These are phyloP conservation scores for Amiota mariae DNA, from an alignment of 2,888 invertebrate genomes.

Conservation along the genomic window DNA sequence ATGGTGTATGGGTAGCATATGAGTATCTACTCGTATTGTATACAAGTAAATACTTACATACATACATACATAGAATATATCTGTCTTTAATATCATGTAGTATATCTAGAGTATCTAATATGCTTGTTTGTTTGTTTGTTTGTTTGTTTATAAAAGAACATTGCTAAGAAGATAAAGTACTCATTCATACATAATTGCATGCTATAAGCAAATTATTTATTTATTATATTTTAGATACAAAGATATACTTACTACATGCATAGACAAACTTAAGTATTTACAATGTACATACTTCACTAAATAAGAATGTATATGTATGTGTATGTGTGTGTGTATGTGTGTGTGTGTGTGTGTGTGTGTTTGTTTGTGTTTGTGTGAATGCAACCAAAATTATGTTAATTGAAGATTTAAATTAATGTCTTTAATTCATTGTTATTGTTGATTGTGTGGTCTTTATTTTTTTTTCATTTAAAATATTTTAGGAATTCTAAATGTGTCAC, in stretches of 20 bases:
- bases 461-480: not conserved
- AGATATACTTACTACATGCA: conserved; percentile 42
- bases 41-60: no score
- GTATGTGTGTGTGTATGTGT: no score
- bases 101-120: no score
- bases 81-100: no score
- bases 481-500: not conserved
- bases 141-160: no score
- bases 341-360: not conserved
- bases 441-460: not conserved
- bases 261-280: not conserved
- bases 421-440: conserved; percentile 10
- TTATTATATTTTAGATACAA: conserved; percentile 61
- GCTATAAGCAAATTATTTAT: conserved; percentile 65
- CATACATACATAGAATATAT: no score
- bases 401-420: conserved; percentile 17
- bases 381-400: conserved; percentile 27
- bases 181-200: conserved; percentile 40
- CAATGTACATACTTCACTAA: no score
- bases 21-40: no score
- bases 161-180: no score
- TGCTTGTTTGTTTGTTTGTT: no score
- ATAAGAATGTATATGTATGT: no score
- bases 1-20: not conserved
- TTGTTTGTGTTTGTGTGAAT: not conserved